Percentiles rank a stretch among this genome's conserved stretches.
These are phyloP conservation scores for Prunella strophiata DNA, from an alignment of 2,797 vertebrate species.

Conservation along the genomic window DNA sequence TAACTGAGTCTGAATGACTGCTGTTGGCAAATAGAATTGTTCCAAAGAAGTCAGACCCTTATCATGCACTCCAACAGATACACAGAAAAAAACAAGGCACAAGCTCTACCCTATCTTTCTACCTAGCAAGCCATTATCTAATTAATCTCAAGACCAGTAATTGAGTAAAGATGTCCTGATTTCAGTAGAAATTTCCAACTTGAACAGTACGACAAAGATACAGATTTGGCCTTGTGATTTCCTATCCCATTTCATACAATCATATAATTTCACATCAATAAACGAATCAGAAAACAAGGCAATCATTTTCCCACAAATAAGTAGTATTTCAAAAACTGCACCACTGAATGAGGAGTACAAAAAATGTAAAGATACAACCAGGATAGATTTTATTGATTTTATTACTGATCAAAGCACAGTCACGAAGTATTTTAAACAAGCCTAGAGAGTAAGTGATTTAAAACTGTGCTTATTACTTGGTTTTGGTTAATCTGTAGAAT, in stretches of 20 bases:
- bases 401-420: not conserved
- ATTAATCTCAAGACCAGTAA: not conserved
- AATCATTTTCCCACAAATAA: not conserved
- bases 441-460: conserved; percentile 28
- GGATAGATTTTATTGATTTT: not conserved
- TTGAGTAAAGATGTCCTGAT: not conserved
- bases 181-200: not conserved
- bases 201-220: not conserved
- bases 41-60: not conserved
- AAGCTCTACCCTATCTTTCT: not conserved
- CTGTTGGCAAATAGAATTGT: not conserved
- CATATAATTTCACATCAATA: not conserved
- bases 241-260: not conserved
- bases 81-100: not conserved
- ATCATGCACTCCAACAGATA: not conserved
- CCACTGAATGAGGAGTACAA: not conserved
- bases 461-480: conserved; percentile 54
- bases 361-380: not conserved
- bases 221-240: not conserved
- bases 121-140: not conserved
- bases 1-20: not conserved
- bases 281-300: not conserved
- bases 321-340: not conserved
- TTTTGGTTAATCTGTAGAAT: conserved; percentile 63
- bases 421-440: conserved; percentile 34